Evolutionary conservation across 2,888 invertebrate species (phyloP), one percentile per base, ranked within the genome.

Genomic region (Tethea ocularis): DNA sequence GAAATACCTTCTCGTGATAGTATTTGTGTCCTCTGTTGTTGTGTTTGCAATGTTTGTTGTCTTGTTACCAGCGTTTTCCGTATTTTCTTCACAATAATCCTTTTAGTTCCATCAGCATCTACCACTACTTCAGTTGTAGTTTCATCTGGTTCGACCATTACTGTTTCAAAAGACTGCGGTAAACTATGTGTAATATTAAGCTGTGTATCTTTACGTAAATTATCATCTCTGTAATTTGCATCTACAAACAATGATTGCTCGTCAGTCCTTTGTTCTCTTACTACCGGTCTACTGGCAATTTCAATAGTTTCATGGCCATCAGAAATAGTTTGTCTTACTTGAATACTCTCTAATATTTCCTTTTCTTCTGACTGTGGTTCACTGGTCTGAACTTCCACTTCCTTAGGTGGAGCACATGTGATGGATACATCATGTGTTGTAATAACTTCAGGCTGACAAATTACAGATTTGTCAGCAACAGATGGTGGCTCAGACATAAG

Each of bases 41-140:
- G 94, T 41, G 94, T 94, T 70, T 95, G 95, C 38, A 95, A 83
- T 36, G 94, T 94, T 77, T 96, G 95, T 75, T 96, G 95, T 54
- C 95, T 94, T 33, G 95, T 94, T 0, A 96, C 94, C 22, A 95
- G 86, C 0, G 96, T 96, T 73, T 95, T 94, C 58, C 96, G 94
- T 6, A 96, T 81, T 84, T 96, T 97, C 67, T 94, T 95, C 0
- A 97, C 95, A 60, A 97, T 96, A 56, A 97, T 96, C 68, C 96
- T 94, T 77, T 96, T 97, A 0, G 96, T 96, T 5, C 97, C 97
- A 80, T 97, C 97, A 20, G 97, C 95, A 74, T 96, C 97, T 0
- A 96, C 94, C n/a, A 96, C 94, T 3, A 97, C 96, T 87, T 96
- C 96, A 0, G 97, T 97, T 0, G 96, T 97, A 1, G 97, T 96